Evolutionary conservation across 2,113 vertebrate genomes (phyloP), one percentile per base, ranked within the genome.

Genomic region (Euleptes europaea): DNA sequence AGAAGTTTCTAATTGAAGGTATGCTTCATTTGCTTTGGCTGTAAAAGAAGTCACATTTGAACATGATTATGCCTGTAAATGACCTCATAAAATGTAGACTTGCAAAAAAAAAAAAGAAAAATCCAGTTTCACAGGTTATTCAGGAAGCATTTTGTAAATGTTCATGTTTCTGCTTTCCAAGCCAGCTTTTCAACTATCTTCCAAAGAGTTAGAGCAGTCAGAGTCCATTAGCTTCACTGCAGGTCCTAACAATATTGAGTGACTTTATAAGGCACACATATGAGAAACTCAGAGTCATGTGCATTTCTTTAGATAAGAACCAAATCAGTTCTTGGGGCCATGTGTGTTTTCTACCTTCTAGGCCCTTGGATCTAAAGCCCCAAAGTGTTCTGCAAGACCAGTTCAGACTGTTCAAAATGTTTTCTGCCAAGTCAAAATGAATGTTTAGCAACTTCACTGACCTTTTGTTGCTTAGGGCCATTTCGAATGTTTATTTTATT

Each of bases 1-100:
- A 93, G 92, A 95, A 96, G 93, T 93, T 96, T 96, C 95, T 97
- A 97, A 97, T 96, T 97, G 97, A 97, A 97, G 94, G 90, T 89
- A 95, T 94, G 96, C 95, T 96, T 97, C 96, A 97, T 97, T 97
- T 96, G 90, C 93, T 83, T 90, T 88, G 88, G 79, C 92, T 95
- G 92, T 96, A 95, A 95, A 95, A 94, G 89, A 92, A 90, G 76
- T 65, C 89, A 91, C 94, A 96, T 95, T 96, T 95, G 89, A 85
- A 96, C 95, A 92, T 93, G 92, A 95, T 96, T 95, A 95, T 95
- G 88, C 90, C 93, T 94, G 91, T 84, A 96, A 96, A 95, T 93
- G 93, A 90, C 92, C 93, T 95, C 94, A 94, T 95, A 96, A 96
- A 95, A 94, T 84, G 84, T 80, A 91, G 63, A 92, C 79, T 84